Conservation (phyloP, 2,797 vertebrate genomes). For the Danio tinwini region DNA sequence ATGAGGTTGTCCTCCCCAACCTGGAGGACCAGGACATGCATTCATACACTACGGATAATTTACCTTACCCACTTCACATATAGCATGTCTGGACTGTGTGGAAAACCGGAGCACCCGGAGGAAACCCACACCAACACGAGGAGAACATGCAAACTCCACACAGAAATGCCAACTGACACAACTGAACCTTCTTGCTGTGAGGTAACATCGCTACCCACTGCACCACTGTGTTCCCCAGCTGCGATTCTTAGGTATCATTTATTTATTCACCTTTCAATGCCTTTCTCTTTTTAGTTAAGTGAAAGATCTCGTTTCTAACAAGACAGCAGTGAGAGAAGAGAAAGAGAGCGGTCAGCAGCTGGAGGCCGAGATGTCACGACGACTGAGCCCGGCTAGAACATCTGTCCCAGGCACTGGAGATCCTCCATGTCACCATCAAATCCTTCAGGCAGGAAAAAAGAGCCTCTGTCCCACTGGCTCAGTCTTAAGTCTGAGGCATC, state of each 20-base stretch:
- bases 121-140: too few species aligned
- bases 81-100: too few species aligned
- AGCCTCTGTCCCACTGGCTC: constrained; percentile 37
- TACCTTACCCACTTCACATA: too few species aligned
- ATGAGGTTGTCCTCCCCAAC: too few species aligned
- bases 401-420: constrained; percentile 43
- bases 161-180: too few species aligned
- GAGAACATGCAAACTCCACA: too few species aligned
- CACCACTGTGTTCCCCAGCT: too few species aligned
- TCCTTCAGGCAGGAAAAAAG: constrained; percentile 39
- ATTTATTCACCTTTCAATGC: not conserved
- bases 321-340: not conserved
- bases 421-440: constrained; percentile 31
- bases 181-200: too few species aligned
- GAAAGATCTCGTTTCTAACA: constrained; percentile 16
- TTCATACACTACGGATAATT: too few species aligned
- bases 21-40: too few species aligned
- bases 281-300: constrained; percentile 7
- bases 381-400: constrained; percentile 44
- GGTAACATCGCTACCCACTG: too few species aligned
- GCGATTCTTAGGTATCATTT: not conserved
- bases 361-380: constrained; percentile 42
- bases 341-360: constrained; percentile 41
- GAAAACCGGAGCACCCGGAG: too few species aligned
- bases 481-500: constrained; percentile 20